Conservation (phyloP, 1,140 invertebrate genomes). For the Metaphire vulgaris region DNA sequence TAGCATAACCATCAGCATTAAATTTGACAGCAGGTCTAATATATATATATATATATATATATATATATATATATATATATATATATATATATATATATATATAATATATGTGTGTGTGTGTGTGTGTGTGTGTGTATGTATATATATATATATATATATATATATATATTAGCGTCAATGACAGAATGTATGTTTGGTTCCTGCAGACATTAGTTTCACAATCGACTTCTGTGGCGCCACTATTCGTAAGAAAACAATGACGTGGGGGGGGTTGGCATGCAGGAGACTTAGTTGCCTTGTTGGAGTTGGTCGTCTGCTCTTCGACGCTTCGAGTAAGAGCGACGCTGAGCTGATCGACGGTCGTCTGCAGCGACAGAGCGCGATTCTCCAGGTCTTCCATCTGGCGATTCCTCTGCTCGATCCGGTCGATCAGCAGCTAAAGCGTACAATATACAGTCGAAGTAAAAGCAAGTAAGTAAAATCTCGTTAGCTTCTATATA, state of each 20-base stretch:
- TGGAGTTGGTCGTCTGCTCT: conserved; percentile 57
- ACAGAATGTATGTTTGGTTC: background rate
- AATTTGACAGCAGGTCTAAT: no score
- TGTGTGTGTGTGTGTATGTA: conserved; percentile 15
- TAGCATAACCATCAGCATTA: no score
- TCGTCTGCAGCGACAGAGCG: conserved; percentile 70
- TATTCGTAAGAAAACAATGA: background rate
- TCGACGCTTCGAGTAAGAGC: conserved; percentile 70
- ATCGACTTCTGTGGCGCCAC: background rate
- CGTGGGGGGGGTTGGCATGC: background rate
- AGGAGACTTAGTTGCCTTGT: conserved; percentile 9
- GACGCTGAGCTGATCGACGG: conserved; percentile 75
- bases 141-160: conserved; percentile 19
- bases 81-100: conserved; percentile 8
- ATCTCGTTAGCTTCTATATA: no score
- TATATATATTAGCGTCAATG: conserved; percentile 14
- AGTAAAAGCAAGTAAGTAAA: no score
- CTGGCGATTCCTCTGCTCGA: conserved; percentile 66
- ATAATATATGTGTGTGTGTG: conserved; percentile 17
- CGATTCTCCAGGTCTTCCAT: conserved; percentile 76
- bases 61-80: conserved; percentile 7
- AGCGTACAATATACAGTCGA: no score
- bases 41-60: conserved; percentile 2
- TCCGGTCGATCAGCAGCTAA: conserved; percentile 69
- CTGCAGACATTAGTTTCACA: background rate